Conservation (phyloP, 1,140 invertebrate genomes). For the Apis laboriosa region DNA sequence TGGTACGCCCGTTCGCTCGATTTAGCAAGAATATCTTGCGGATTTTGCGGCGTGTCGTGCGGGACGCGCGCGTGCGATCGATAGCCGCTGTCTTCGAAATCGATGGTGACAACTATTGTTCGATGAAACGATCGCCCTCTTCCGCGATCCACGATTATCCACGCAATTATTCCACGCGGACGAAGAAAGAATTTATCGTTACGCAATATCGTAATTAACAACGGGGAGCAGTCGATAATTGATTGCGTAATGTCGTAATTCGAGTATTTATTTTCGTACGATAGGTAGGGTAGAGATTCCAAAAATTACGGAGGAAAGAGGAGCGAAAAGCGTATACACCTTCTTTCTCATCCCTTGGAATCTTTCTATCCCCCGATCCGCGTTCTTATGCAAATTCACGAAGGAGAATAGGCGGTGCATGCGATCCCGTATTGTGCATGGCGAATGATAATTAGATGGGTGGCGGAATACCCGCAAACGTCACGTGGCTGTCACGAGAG, state of each 20-base stretch:
- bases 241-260: slow-evolving; percentile 9
- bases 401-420: slow-evolving; percentile 49
- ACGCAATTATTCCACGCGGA: neutral
- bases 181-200: slow-evolving; percentile 20
- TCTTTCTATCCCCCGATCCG: neutral
- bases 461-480: slow-evolving; percentile 75
- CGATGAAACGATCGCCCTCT: no score
- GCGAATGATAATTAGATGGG: slow-evolving; percentile 78
- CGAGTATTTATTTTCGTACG: neutral
- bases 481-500: slow-evolving; percentile 78
- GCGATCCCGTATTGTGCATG: slow-evolving; percentile 47
- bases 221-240: neutral
- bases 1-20: neutral
- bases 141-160: neutral
- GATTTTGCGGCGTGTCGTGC: no score
- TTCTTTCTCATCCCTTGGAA: neutral
- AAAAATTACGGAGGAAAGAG: neutral
- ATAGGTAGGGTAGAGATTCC: no score
- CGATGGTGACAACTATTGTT: no score
- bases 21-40: slow-evolving; percentile 23
- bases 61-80: no score
- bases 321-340: neutral
- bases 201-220: slow-evolving; percentile 38
- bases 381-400: neutral
- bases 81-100: no score